Evolutionary conservation across 1,140 invertebrate genomes (phyloP), one percentile per base, ranked within the genome.

Genomic region (Drosophila nebulosa): DNA sequence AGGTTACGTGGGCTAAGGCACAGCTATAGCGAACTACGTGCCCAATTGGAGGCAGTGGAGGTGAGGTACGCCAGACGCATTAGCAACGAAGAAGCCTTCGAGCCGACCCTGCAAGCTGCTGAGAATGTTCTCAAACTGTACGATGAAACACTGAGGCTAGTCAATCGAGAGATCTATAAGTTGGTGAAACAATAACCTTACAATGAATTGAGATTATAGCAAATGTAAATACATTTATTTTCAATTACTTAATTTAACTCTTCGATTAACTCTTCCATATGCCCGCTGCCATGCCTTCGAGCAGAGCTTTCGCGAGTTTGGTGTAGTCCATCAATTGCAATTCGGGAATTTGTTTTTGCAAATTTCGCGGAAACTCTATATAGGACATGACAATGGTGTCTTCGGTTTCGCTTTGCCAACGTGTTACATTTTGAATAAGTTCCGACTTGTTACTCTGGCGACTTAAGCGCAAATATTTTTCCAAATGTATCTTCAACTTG

Each of bases 241-340:
- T 18, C 5, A 21, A 32, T 56, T 32, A 32, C 14, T 30, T 4
- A 16, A 35, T 22, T 52, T 22, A 36, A 7, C 24, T 7, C 24
- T 35, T 30, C 1, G 3, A 12, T 27, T 10, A 58, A 26, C 9
- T 14, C 21, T 55, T 22, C 69, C 69, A 74, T 9, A 74, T 66
- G 3, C 71, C 63, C 12, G 36, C 66, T 6, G 65, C 55, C 46
- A 83, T 42, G 1, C 74, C 64, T 5, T 75, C 64, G 0, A 84
- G 6, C 3, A 84, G 24, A 1, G 50, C 60, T 7, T 62, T 78
- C 21, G 64, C 79, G 53, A 79, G 42, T 24, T 63, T 68, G 30
- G 26, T 57, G 36, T 85, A 85, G 24, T 86, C 78, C 69, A 68
- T 80, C 0, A 85, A n/a, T 12, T 70, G 57, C 0, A 85, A 39